phyloP scores from a whole-genome alignment of 1,140 invertebrate species.

The Calliphora vicina region DNA sequence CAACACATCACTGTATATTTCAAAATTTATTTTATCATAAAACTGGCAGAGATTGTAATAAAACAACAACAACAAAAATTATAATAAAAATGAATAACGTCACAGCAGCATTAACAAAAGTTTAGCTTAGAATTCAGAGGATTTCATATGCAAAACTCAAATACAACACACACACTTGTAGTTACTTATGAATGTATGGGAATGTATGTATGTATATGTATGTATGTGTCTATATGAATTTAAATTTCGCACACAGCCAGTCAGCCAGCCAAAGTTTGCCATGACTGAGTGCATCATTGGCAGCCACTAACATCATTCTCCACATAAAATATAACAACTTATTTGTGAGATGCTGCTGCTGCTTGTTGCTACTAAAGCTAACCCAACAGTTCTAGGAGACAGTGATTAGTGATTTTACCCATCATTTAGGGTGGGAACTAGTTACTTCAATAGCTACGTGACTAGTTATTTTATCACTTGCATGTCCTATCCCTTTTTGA shows the following conservation, averaged over 20 bases:
- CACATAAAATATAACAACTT: not conserved
- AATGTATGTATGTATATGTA: too few species aligned
- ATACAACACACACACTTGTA: too few species aligned
- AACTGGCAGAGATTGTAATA: constrained; percentile 7
- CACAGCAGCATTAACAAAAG: not conserved
- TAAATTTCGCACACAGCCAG: not conserved
- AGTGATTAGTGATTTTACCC: too few species aligned
- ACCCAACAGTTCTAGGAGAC: too few species aligned
- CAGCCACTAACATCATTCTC: not conserved
- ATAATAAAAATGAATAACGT: not conserved
- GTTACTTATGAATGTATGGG: too few species aligned
- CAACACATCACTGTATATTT: not conserved
- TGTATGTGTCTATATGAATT: too few species aligned
- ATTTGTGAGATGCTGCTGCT: not conserved
- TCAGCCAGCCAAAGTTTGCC: constrained; percentile 1
- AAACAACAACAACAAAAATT: not conserved
- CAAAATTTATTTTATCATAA: constrained; percentile 11
- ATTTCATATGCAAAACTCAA: too few species aligned
- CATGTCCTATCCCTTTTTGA: too few species aligned
- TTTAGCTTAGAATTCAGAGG: not conserved
- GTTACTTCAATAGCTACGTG: too few species aligned
- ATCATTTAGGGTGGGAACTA: too few species aligned
- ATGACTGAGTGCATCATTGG: constrained; percentile 9
- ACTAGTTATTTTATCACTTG: too few species aligned
- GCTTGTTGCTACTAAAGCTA: too few species aligned